Evolutionary conservation across 1,140 invertebrate species (phyloP), one percentile per base, ranked within the genome.

Genomic region (Drosophila pseudoananassae): DNA sequence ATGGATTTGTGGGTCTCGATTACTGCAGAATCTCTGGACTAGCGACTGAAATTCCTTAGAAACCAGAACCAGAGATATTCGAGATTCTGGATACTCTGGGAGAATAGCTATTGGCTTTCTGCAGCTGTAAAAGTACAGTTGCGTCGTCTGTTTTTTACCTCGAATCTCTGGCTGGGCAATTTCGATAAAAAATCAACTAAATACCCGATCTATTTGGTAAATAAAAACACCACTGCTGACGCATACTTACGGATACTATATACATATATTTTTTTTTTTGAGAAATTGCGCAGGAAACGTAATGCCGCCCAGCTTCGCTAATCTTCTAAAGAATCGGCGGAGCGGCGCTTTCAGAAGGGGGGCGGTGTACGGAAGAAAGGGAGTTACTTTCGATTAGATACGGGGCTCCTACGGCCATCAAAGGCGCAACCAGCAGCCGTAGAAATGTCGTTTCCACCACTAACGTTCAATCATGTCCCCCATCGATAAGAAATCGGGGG

Each of bases 401-500:
- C 14, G 4, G 14, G 14, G 15, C 40, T 14, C 40, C n/a, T 17
- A 2, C 14, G 40, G 8, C 40, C 40, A 43, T 43, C 40, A 43
- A 43, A 43, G 40, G 40, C 15, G 40, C 40, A 17, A 43, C 40
- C n/a, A 43, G 38, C 38, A 14, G 38, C n/a, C 33, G 40, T 8
- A 43, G 14, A 43, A 43, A 43, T 43, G 40, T 17, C 40, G 40
- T 43, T 43, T 43, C 40, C 40, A 43, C 40, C 14, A 43, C 40
- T 15, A 8, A 6, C 40, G 40, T 43, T 43, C 40, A 43, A 43
- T 43, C 40, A 43, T 43, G 40, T 43, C 40, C 40, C 40, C 40
- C 40, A 43, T 43, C 40, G 40, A 43, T 43, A 43, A 43, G 40
- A 17, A 43, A 43, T 43, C 40, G 40, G 40, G 40, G 40, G 40